Conservation (phyloP, 2,113 vertebrate genomes). For the Willisornis vidua region DNA sequence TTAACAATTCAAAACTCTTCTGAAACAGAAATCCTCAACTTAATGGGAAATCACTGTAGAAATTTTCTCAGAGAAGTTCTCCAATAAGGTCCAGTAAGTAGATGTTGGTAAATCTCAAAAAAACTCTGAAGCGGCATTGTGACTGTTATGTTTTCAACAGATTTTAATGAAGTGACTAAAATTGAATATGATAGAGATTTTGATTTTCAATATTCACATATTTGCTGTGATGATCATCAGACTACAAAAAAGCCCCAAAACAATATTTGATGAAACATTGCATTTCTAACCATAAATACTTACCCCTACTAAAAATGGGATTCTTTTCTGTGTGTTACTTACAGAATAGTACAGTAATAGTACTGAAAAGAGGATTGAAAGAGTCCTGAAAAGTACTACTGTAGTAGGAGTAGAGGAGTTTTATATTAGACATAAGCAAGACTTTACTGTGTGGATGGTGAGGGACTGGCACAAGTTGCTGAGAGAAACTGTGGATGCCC, state of each 20-base stretch:
- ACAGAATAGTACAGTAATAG: background rate
- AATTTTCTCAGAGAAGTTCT: background rate
- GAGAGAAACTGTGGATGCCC: background rate
- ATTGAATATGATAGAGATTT: background rate
- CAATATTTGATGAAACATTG: background rate
- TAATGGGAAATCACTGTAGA: background rate
- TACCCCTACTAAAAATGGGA: background rate
- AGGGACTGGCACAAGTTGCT: background rate
- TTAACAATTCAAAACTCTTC: background rate
- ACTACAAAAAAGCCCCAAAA: background rate
- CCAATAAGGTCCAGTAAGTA: background rate
- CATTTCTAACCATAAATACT: background rate
- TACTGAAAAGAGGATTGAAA: background rate
- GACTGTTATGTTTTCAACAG: fast-evolving
- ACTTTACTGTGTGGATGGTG: background rate
- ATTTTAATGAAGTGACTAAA: background rate
- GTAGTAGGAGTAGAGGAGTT: background rate
- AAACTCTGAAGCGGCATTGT: background rate
- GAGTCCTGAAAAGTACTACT: background rate
- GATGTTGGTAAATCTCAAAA: background rate
- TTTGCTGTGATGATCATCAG: background rate
- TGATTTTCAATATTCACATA: background rate
- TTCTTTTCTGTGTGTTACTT: background rate
- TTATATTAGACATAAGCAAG: background rate
- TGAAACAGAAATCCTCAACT: background rate